These are phyloP conservation scores for Lophochroa leadbeateri DNA, from an alignment of 2,113 vertebrate genomes.

Conservation along the genomic window DNA sequence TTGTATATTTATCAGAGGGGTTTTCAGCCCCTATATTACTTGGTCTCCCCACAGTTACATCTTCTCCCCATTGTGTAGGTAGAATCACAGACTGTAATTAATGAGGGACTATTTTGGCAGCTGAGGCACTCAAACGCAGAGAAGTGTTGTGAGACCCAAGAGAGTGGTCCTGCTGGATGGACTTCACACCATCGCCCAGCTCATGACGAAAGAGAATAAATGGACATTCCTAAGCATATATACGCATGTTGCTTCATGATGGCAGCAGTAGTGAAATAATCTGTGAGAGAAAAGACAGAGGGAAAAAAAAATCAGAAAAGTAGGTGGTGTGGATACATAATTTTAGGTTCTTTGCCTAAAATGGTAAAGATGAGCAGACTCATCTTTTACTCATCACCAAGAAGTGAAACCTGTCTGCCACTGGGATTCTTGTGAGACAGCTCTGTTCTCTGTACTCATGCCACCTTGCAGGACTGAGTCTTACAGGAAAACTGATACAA, in stretches of 20 bases:
- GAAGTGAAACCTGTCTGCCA: not conserved
- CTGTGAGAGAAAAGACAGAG: not conserved
- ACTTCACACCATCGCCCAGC: fast-evolving
- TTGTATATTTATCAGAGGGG: not conserved
- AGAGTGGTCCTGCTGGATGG: not conserved
- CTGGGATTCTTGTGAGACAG: not conserved
- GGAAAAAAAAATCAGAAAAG: not conserved
- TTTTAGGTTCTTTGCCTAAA: not conserved
- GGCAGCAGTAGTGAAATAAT: not conserved
- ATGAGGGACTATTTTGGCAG: not conserved
- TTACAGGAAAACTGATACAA: not conserved
- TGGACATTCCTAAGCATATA: not conserved
- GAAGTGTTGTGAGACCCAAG: not conserved
- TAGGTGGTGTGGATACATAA: not conserved
- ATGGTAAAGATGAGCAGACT: not conserved
- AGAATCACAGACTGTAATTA: not conserved
- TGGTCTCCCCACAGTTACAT: not conserved
- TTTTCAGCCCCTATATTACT: not conserved
- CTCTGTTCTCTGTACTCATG: not conserved
- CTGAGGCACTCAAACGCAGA: not conserved
- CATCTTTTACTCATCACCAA: not conserved
- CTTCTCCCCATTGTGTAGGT: not conserved
- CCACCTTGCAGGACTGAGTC: not conserved
- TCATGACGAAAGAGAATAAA: not conserved
- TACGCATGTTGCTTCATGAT: not conserved